A percentile compares a stretch with the other conserved stretches of the same genome.
phyloP scores from a whole-genome alignment of 2,113 vertebrate species.

The Cephalopterus ornatus region DNA sequence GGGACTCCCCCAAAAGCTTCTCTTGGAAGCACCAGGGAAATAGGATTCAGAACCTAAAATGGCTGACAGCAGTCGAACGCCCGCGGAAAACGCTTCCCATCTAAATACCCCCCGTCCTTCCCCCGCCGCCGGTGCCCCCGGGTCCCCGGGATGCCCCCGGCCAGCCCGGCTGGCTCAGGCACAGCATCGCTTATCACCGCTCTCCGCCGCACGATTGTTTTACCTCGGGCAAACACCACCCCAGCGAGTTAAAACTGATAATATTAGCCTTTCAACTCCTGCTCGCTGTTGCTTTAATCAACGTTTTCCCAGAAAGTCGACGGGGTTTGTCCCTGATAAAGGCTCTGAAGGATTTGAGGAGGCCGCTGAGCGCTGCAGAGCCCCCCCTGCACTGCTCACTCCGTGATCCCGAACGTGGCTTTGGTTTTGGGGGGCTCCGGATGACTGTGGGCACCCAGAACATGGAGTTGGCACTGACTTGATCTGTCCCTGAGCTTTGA shows the following conservation, averaged over 20 bases:
- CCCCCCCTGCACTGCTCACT: background rate
- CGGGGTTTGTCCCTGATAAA: background rate
- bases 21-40: conserved; percentile 63
- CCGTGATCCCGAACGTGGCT: rapidly evolving
- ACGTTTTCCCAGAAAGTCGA: background rate
- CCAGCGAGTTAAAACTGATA: background rate
- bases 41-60: conserved; percentile 61
- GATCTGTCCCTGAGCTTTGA: rapidly evolving
- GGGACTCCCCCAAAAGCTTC: conserved; percentile 70
- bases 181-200: background rate
- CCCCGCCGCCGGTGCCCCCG: background rate
- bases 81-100: background rate
- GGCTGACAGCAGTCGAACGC: conserved; percentile 44
- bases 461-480: rapidly evolving
- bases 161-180: background rate
- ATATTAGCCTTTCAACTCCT: background rate
- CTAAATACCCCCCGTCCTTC: background rate
- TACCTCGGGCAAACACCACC: background rate
- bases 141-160: background rate
- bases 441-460: rapidly evolving
- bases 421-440: background rate
- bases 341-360: background rate
- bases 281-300: background rate
- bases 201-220: background rate
- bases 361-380: background rate